phyloP scores from a whole-genome alignment of 1,140 invertebrate species.

The fruit fly (Drosophila melanogaster) region DNA sequence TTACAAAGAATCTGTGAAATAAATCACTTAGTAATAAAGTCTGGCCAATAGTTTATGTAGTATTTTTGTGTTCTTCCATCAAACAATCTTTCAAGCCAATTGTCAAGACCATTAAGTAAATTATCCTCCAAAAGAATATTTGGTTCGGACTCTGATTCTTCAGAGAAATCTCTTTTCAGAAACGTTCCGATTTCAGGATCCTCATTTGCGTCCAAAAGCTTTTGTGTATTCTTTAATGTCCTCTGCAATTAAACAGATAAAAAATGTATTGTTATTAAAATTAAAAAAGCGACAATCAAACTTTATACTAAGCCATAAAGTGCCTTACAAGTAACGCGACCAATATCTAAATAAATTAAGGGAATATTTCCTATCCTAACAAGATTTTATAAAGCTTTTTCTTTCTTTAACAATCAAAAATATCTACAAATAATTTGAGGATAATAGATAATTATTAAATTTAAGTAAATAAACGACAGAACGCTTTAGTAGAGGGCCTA shows the following conservation, averaged over 20 bases:
- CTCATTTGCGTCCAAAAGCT: constrained; percentile 85
- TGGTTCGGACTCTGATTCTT: constrained; percentile 87
- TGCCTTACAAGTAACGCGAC: too few species aligned
- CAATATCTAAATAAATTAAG: too few species aligned
- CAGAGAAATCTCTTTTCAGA: constrained; percentile 90
- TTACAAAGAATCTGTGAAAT: too few species aligned
- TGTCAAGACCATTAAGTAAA: constrained; percentile 95
- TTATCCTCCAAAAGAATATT: constrained; percentile 88
- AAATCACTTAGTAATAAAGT: constrained; percentile 87
- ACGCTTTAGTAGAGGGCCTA: too few species aligned
- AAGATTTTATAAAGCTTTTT: too few species aligned
- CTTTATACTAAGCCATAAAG: too few species aligned
- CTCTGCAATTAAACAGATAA: constrained; percentile 1
- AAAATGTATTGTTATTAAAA: neutral
- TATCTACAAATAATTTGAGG: too few species aligned
- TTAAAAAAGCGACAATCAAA: too few species aligned
- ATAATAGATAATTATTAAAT: too few species aligned
- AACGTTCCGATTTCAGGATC: constrained; percentile 92
- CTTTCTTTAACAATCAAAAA: too few species aligned
- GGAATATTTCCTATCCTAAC: too few species aligned
- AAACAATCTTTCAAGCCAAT: constrained; percentile 98
- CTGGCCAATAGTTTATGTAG: constrained; percentile 98
- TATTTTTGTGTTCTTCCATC: constrained; percentile 97
- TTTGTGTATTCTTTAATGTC: constrained; percentile 1
- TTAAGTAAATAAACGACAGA: too few species aligned